Evolutionary conservation across 2,797 vertebrate genomes (phyloP).

Genomic region (Smutsia temminckii): DNA sequence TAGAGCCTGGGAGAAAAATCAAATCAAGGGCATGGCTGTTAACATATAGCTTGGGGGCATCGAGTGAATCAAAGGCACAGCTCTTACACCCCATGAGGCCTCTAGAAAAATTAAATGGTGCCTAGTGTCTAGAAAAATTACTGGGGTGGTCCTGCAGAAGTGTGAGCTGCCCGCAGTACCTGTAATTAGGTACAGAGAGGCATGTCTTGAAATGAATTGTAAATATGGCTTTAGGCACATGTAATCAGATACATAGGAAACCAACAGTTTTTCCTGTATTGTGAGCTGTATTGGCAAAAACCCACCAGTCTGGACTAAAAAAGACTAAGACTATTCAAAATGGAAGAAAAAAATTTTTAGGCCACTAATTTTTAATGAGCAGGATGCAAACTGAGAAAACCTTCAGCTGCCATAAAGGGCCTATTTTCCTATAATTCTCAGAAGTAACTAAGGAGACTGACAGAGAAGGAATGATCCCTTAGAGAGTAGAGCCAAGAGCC

Average conservation of each 20-base stretch:
- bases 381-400: not conserved
- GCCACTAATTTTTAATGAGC: not conserved
- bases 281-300: not conserved
- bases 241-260: not conserved
- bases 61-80: not conserved
- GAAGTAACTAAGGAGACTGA: not conserved
- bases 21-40: not conserved
- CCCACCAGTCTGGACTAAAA: not conserved
- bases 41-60: not conserved
- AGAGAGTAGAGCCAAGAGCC: not conserved
- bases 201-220: not conserved
- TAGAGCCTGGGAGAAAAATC: not conserved
- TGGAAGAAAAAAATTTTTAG: not conserved
- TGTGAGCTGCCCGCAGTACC: not conserved
- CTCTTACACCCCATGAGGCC: not conserved
- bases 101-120: not conserved
- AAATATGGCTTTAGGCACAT: not conserved
- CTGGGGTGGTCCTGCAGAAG: not conserved
- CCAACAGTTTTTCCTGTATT: not conserved
- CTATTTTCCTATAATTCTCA: not conserved
- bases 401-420: fast-evolving
- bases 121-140: not conserved
- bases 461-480: not conserved
- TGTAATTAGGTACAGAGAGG: not conserved
- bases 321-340: not conserved